Evolutionary conservation across 2,888 invertebrate genomes (phyloP), one percentile per base, ranked within the genome.

Genomic region (Lasioglossum oenotherae): DNA sequence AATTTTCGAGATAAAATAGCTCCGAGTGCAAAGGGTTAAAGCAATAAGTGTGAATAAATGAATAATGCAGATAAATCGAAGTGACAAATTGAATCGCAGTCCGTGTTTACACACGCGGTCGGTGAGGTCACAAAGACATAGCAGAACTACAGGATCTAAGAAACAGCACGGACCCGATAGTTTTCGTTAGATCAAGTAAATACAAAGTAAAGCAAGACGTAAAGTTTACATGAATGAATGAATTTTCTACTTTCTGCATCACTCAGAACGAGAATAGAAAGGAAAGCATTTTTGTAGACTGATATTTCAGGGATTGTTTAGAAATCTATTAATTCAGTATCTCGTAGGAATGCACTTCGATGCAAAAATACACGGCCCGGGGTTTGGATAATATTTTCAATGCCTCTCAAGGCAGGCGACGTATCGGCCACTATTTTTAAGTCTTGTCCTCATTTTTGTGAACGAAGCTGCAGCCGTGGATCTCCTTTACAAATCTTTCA

Each of bases 391-490:
- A 82, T 82, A 85, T 82, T 82, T 53, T 87, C 76, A 85, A 82
- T 81, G 82, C 77, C 77, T 44, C 16, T 67, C 74, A 49, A 41
- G 53, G 60, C 44, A 78, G 80, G 60, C 27, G 69, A 72, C 73
- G 75, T 73, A 78, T 78, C 80, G 74, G 19, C 27, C 38, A 71
- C 83, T 88, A 88, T 88, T 88, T 88, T 81, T 86, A 87, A 76
- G 57, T 57, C 85, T n/a, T 64, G 86, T 75, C 86, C 86, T 23
- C 80, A 57, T 80, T 87, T 74, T 88, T 84, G 79, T 31, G 69
- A 57, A 60, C 71, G 38, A 53, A 44, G 72, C 19, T 80, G 78
- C 87, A 76, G 46, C 38, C n/a, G 19, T 31, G 64, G 6, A 0
- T 31, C 31, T 64, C 27, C 16, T 64, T 31, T 31, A 31, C 31